Conservation (phyloP, 1,140 invertebrate genomes). For the Chironomus tepperi region DNA sequence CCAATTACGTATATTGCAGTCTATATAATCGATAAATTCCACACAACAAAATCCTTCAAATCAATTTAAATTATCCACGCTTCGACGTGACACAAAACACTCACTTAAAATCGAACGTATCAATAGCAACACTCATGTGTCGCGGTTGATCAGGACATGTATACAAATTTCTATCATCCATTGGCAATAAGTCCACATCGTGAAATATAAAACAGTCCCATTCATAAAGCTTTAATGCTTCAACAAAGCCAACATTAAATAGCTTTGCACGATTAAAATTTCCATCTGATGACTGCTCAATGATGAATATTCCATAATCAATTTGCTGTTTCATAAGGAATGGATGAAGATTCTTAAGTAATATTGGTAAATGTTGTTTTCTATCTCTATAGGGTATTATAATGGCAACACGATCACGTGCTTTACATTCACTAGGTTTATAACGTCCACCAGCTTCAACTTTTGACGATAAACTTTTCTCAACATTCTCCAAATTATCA, state of each 20-base stretch:
- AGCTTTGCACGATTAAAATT: conserved; percentile 87
- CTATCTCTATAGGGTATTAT: conserved; percentile 78
- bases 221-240: conserved; percentile 64
- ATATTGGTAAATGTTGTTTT: conserved; percentile 68
- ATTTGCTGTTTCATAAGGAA: conserved; percentile 83
- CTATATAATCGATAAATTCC: no score
- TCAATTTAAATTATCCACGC: no score
- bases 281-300: conserved; percentile 75
- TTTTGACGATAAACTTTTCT: conserved; percentile 42
- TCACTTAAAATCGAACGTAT: conserved; percentile 80
- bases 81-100: conserved; percentile 24
- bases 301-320: conserved; percentile 88
- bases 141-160: conserved; percentile 81
- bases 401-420: conserved; percentile 73
- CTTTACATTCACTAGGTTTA: conserved; percentile 62
- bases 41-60: no score
- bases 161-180: conserved; percentile 88
- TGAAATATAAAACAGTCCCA: conserved; percentile 93
- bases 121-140: conserved; percentile 91
- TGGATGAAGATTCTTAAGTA: conserved; percentile 84
- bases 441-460: conserved; percentile 64
- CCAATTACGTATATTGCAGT: no score
- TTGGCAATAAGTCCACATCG: conserved; percentile 88
- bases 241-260: conserved; percentile 91
- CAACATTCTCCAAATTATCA: conserved; percentile 40